Base-by-base conservation (phyloP, 2,113 vertebrate genomes). In the Helogale parvula region DNA sequence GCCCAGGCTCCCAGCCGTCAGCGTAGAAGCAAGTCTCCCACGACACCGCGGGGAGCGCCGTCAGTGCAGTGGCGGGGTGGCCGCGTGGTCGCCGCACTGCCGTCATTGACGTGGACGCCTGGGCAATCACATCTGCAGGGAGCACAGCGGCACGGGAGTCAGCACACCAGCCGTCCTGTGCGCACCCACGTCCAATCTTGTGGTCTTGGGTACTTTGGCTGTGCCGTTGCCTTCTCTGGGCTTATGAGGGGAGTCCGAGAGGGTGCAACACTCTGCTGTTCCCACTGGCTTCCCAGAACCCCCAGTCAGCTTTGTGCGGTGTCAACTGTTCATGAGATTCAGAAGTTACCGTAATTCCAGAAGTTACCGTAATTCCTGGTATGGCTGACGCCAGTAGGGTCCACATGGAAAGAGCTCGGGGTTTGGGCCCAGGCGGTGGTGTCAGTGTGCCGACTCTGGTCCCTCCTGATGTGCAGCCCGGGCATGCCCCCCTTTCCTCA, bases 391-490 rank as follows among this genome's bases (percentile, higher is more conserved):
- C 29, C 21, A 7, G 72, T 33, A 38, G 63, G 68, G 35, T 52
- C 0, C 0, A 54, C 5, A 0, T 1, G 10, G 29, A 80, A 57
- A n/a, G 25, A 47, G 38, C 31, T 11, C 9, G 1, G 68, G 33
- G 63, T 25, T 25, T 31, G 6, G 29, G 29, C 15, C 15, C 33
- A n/a, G 72, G 79, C 38, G 14, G n/a, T 10, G 0, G 13, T 21
- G 72, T n/a, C 1, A 1, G 21, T 5, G 0, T 7, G 19, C 50
- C 23, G 41, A 23, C 31, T 31, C 74, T 60, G 9, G 17, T 7
- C 35, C 52, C 31, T 50, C 38, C n/a, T 7, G 29, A 31, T 1
- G 1, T 27, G 15, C 14, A 33, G 29, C 31, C 5, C 3, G 12
- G 15, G 33, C 38, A 17, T 2, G 12, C 4, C 52, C 66, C 12